These are phyloP conservation scores for Protomyctophum bolini DNA, from an alignment of 2,113 vertebrate genomes.

Conservation along the genomic window DNA sequence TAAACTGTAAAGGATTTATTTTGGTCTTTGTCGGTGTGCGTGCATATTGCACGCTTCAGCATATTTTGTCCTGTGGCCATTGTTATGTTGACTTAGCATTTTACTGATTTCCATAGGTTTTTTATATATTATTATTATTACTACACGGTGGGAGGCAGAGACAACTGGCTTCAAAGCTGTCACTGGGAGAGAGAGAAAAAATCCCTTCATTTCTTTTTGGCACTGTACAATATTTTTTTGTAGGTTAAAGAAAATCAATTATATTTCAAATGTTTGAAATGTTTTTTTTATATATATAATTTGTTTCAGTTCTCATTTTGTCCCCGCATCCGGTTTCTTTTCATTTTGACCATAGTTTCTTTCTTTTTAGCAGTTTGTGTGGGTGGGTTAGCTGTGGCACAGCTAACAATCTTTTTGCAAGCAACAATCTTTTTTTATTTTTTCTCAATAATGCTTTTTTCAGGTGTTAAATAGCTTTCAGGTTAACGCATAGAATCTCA, in stretches of 20 bases:
- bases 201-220: slow-evolving; percentile 31
- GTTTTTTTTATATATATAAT: slow-evolving; percentile 9
- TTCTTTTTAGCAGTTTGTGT: slow-evolving; percentile 39
- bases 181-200: slow-evolving; percentile 20
- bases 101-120: slow-evolving; percentile 56
- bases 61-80: slow-evolving; percentile 84
- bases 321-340: slow-evolving; percentile 41
- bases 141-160: slow-evolving; percentile 57
- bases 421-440: no score
- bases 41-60: slow-evolving; percentile 87
- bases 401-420: slow-evolving; percentile 57
- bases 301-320: slow-evolving; percentile 76
- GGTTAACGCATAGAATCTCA: slow-evolving; percentile 14
- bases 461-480: slow-evolving; percentile 54
- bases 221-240: slow-evolving; percentile 27
- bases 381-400: slow-evolving; percentile 67
- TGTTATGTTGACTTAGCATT: slow-evolving; percentile 81
- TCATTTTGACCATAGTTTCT: slow-evolving; percentile 52
- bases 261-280: slow-evolving; percentile 30
- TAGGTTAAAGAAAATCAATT: slow-evolving; percentile 34
- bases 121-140: slow-evolving; percentile 55
- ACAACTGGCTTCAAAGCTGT: slow-evolving; percentile 54
- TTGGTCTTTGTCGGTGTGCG: slow-evolving; percentile 74
- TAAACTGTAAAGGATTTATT: slow-evolving; percentile 64
- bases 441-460: slow-evolving; percentile 75